Base-by-base conservation (phyloP, 2,113 vertebrate species). In the Callipepla californica region DNA sequence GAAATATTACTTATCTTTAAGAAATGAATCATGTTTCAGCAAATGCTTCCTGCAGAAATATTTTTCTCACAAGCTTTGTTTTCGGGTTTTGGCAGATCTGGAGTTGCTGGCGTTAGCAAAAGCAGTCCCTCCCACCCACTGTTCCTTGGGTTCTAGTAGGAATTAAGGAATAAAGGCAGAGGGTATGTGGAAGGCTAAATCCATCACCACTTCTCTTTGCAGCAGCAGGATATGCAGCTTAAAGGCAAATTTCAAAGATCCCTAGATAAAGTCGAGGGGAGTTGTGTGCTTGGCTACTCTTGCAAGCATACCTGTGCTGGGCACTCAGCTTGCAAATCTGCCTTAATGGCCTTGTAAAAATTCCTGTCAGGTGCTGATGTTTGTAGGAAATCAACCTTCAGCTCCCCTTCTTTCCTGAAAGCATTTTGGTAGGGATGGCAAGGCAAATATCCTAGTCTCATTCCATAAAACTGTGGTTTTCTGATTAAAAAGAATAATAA, bases 1-100 rank as follows among this genome's bases (percentile, higher is more conserved):
- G 59, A 88, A 83, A 78, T 57, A 20, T 14, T 55, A 81, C 47
- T 95, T 93, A 88, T 94, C 95, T 92, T 13, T 26, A 57, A 90
- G 69, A 93, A 90, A 93, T 86, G 85, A 93, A 93, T 96, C 90
- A 61, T 88, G 85, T 93, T 96, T 88, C 93, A 92, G 85, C 61
- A 11, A 90, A 75, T 15, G 66, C 80, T 90, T 96, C 93, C 90
- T 94, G 88, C 88, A 93, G 92, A 80, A 96, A 44, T 87, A 83
- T 90, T 94, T 96, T 95, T 93, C 90, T 94, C 95, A 93, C 88
- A 93, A 94, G 48, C 93, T 96, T 95, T 92, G 94, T 94, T 91
- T 91, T 45, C 1, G 67, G 78, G 48, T 79, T 95, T 93, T 96
- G 95, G 95, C 95, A 89, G 89, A 72, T 62, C 87, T 19, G 75